Evolutionary conservation across 2,888 invertebrate species (phyloP).

Genomic region (Drosophila paranaensis): DNA sequence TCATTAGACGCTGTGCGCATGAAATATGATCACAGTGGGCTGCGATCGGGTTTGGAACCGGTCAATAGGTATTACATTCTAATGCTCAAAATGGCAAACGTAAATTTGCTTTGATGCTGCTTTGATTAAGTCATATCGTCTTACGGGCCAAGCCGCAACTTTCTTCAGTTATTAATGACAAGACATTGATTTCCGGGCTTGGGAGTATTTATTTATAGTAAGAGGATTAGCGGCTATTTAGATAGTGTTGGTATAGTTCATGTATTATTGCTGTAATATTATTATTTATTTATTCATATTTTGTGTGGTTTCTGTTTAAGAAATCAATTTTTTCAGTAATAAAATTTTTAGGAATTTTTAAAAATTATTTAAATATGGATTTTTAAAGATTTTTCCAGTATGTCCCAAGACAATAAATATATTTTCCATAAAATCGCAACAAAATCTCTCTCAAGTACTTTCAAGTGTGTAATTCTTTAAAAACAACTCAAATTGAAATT

Average conservation of each 20-base stretch:
- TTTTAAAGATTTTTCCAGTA: too few species aligned
- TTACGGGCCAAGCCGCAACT: conserved; percentile 40
- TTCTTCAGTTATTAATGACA: conserved; percentile 22
- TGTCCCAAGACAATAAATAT: neutral
- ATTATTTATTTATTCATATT: neutral
- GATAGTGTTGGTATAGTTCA: neutral
- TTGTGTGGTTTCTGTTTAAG: too few species aligned
- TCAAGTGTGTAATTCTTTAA: neutral
- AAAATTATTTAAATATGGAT: neutral
- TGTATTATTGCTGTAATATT: neutral
- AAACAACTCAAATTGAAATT: neutral
- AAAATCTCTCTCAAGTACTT: neutral
- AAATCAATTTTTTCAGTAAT: neutral
- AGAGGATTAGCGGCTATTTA: neutral
- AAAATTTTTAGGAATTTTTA: neutral
- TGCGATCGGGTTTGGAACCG: conserved; percentile 48
- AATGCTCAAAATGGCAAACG: conserved; percentile 61
- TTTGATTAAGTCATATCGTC: conserved; percentile 66
- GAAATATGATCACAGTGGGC: conserved; percentile 62
- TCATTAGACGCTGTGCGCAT: conserved; percentile 52
- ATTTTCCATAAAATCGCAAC: neutral
- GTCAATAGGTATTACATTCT: conserved; percentile 65
- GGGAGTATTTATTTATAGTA: neutral
- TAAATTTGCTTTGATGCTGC: conserved; percentile 62
- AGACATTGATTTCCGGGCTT: conserved; percentile 41